Evolutionary conservation across 2,888 invertebrate species (phyloP), one percentile per base, ranked within the genome.

Genomic region (Thymelicus lineola): DNA sequence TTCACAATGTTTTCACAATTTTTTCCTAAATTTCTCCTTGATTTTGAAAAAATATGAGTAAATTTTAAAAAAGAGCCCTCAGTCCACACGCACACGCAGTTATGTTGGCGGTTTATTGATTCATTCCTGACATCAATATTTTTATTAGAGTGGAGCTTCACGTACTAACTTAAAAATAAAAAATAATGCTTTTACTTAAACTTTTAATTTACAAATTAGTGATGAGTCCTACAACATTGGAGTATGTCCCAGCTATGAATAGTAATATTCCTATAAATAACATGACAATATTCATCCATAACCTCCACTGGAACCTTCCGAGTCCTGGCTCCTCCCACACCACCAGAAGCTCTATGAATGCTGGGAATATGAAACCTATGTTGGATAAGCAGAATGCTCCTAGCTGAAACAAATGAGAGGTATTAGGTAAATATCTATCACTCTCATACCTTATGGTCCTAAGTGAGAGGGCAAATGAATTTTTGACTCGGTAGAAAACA

Each of bases 331-430:
- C 72, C 60, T 91, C 88, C 91, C 93, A 93, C 0, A 87, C 80
- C 0, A 93, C 89, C 0, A 91, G 75, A 0, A 88, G 78, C n/a
- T 93, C 92, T 14, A 93, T 92, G 3, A 86, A 48, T 0, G 92
- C 90, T 0, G 93, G 93, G 72, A 90, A 93, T 75, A 93, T 91
- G 74, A 93, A 93, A 0, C 92, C 93, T 84, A 93, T 90, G 74
- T 90, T 91, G 0, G 92, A 92, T 6, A 93, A 75, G 55, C 92
- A 92, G 76, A 93, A 91, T 0, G 92, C 90, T n/a, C 93, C 93
- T 0, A 93, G 80, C 93, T 93, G 87, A 12, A 89, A 90, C 55
- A 65, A 71, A 76, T 70, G 20, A 6, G 7, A 38, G 14, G 36
- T 38, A 0, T 28, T 28, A 28, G 28, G 28, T 5, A 28, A 28